These are phyloP conservation scores for Exaiptasia diaphana DNA, from an alignment of 64 coral and sea anemone species.

Conservation along the genomic window DNA sequence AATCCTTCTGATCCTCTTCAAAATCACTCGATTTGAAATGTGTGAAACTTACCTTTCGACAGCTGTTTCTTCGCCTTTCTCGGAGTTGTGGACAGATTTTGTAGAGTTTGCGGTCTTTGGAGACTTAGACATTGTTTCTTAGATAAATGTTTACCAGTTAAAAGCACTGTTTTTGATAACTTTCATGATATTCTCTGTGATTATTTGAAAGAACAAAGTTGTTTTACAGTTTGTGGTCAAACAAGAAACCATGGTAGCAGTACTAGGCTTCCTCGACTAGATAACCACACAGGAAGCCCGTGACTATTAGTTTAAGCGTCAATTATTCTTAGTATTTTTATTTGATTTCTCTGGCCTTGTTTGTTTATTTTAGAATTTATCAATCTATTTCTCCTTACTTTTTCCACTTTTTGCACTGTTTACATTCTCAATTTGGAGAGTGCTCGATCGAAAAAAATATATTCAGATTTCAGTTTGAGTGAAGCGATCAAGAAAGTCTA, in stretches of 20 bases:
- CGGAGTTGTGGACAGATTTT: not conserved
- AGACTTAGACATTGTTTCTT: slow-evolving; percentile 14
- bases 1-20: no score
- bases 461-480: no score
- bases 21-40: no score
- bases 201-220: not conserved
- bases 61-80: not conserved
- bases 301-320: no score
- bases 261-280: not conserved
- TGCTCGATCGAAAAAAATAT: no score
- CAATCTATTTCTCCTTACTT: no score
- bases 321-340: no score
- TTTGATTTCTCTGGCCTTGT: no score
- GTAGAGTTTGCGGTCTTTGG: not conserved
- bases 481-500: no score
- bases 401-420: no score
- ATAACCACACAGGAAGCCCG: not conserved
- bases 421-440: no score
- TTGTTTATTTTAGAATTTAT: no score
- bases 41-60: not conserved
- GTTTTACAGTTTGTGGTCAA: slow-evolving; percentile 1
- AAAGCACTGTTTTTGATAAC: not conserved
- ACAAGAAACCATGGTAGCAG: slow-evolving; percentile 34
- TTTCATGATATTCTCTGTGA: not conserved
- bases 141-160: not conserved